phyloP scores from a whole-genome alignment of 2,888 invertebrate genomes.

The Lordiphosa fenestrarum region DNA sequence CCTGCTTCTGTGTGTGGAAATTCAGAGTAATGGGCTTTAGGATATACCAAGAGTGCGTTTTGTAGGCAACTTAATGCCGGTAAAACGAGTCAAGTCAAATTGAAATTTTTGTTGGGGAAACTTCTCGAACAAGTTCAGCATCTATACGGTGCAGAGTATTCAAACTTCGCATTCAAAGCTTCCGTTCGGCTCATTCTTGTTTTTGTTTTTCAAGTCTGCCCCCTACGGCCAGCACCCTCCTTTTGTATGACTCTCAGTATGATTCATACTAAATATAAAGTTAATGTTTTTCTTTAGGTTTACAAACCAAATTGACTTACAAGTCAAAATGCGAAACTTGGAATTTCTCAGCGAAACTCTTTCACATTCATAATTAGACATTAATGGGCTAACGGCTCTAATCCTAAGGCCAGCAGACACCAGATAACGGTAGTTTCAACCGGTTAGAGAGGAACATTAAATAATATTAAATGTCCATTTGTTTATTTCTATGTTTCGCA shows the following conservation, averaged over 20 bases:
- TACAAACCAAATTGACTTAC: conserved; percentile 8
- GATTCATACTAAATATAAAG: conserved; percentile 65
- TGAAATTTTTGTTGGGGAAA: neutral
- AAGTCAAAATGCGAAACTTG: neutral
- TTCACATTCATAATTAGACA: too few relatives aligned
- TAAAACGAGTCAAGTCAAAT: neutral
- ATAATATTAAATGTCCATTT: conserved; percentile 1
- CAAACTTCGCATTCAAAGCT: conserved; percentile 23
- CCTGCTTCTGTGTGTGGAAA: conserved; percentile 10
- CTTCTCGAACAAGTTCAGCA: too few relatives aligned
- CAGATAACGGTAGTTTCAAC: neutral
- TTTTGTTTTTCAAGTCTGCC: conserved; percentile 52
- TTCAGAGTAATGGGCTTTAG: neutral
- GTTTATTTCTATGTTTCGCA: neutral
- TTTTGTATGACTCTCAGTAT: conserved; percentile 26
- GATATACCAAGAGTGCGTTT: neutral
- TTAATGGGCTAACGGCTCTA: conserved; percentile 2
- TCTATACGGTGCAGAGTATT: conserved; percentile 37
- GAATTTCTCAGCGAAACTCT: neutral
- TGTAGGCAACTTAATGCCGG: too few relatives aligned
- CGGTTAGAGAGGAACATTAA: conserved; percentile 4
- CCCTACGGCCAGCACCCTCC: conserved; percentile 20
- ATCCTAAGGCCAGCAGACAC: neutral
- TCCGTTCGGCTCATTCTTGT: conserved; percentile 26
- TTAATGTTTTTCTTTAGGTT: conserved; percentile 40